Percentiles rank a stretch among this genome's conserved stretches.
Conservation (phyloP, 2,888 invertebrate genomes). For the Agrochola circellaris region DNA sequence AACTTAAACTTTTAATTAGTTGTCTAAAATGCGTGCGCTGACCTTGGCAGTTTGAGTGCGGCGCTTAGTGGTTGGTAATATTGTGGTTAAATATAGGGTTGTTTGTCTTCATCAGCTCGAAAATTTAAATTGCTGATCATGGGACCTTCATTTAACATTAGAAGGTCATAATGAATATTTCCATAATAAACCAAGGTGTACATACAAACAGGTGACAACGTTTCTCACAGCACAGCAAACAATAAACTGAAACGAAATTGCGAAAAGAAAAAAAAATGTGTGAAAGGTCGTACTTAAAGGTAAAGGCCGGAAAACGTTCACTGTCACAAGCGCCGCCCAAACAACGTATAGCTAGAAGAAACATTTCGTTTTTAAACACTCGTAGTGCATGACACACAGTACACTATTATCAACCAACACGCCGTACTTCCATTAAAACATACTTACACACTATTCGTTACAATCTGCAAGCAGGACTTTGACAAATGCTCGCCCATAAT, state of each 20-base stretch:
- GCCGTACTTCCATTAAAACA: conserved; percentile 56
- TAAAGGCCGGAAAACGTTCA: neutral
- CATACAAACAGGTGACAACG: neutral
- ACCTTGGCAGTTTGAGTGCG: conserved; percentile 52
- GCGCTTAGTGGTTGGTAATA: conserved; percentile 30
- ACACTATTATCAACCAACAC: conserved; percentile 3
- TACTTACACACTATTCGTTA: conserved; percentile 65
- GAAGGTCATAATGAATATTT: neutral
- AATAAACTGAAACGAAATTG: neutral
- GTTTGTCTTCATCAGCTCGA: conserved; percentile 12
- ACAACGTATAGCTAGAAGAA: neutral
- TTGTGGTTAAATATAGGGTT: conserved; percentile 24
- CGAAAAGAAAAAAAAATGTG: too few species aligned
- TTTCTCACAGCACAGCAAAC: neutral
- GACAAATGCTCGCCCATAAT: conserved; percentile 85
- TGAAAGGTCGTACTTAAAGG: neutral
- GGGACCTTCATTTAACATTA: neutral
- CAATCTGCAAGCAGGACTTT: conserved; percentile 82
- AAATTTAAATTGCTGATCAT: neutral
- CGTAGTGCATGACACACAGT: conserved; percentile 10
- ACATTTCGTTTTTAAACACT: neutral
- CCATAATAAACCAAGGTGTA: neutral
- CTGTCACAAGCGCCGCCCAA: neutral
- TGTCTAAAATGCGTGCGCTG: conserved; percentile 62
- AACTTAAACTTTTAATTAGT: conserved; percentile 80